Evolutionary conservation across 1,140 invertebrate genomes (phyloP), one percentile per base, ranked within the genome.

Genomic region (Chionoecetes opilio): DNA sequence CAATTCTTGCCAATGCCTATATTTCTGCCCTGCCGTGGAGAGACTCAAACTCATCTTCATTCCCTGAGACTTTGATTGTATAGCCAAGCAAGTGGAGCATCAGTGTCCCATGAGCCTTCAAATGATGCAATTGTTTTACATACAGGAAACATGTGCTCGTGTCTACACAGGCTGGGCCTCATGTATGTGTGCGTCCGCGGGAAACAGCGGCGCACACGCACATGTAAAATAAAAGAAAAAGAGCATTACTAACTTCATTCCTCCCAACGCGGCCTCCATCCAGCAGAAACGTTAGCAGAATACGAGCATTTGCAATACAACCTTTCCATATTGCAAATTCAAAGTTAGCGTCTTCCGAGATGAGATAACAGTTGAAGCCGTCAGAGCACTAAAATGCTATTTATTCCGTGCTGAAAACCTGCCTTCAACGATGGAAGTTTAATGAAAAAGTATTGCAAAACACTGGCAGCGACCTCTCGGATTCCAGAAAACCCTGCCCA

Each of bases 401-500:
- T 75, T 75, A 17, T 75, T 75, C 63, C n/a, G n/a, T 75, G 63
- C 8, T 75, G 21, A n/a, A n/a, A 75, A n/a, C n/a, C 63, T 75
- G 26, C 46, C n/a, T 75, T 75, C 21, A 75, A 75, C 63, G 63
- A 75, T 75, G 63, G n/a, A 75, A 75, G 11, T 75, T 75, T 75
- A 75, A 75, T 75, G 63, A 75, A 75, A 75, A 75, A 75, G 21
- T 75, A 75, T 75, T 75, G 63, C 21, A 75, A 75, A 75, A 75
- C 63, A 75, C 21, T 75, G 21, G 21, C 63, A n/a, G 26, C 63
- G 63, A 21, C 63, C 21, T 26, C 21, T n/a, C 8, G 21, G 2
- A n/a, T n/a, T 26, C 63, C 8, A 6, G 63, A 26, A 75, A 75
- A 75, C 21, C 63, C n/a, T 75, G 21, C 63, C 63, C 21, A 5